Evolutionary conservation across 92 coral and sea anemone species (phyloP).

Genomic region (Virgularia gustaviana): DNA sequence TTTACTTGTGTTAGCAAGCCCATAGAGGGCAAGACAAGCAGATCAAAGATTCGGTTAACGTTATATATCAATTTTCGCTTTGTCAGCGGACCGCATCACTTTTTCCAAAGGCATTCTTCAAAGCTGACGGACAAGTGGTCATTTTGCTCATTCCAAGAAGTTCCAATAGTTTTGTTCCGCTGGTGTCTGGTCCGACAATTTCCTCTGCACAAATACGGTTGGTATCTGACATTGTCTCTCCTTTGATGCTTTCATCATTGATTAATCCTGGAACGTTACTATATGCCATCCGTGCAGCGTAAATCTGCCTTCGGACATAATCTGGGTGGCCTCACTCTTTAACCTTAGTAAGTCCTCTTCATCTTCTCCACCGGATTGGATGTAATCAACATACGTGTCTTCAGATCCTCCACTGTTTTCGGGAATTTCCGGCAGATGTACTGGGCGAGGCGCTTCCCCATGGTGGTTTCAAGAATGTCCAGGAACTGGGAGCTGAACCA

Average conservation of each 20-base stretch:
- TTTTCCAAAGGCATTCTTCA: conserved; percentile 4
- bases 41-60: conserved; percentile 54
- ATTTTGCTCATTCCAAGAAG: conserved; percentile 51
- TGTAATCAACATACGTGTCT: conserved; percentile 67
- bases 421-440: conserved; percentile 38
- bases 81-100: conserved; percentile 32
- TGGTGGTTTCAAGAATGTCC: too few species aligned
- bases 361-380: conserved; percentile 55
- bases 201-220: too few species aligned
- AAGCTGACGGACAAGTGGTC: conserved; percentile 25
- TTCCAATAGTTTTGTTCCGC: not conserved
- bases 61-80: conserved; percentile 12
- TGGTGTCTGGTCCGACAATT: conserved; percentile 40
- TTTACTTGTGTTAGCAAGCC: too few species aligned
- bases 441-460: conserved; percentile 39
- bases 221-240: too few species aligned
- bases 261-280: too few species aligned
- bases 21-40: conserved; percentile 28
- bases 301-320: conserved; percentile 49
- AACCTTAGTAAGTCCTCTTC: conserved; percentile 36
- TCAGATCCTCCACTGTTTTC: conserved; percentile 40
- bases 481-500: too few species aligned
- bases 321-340: conserved; percentile 54
- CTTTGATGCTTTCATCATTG: too few species aligned
- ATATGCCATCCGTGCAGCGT: conserved; percentile 62